These are phyloP conservation scores for Halictus quadricinctus DNA, from an alignment of 2,888 invertebrate species.

Conservation along the genomic window DNA sequence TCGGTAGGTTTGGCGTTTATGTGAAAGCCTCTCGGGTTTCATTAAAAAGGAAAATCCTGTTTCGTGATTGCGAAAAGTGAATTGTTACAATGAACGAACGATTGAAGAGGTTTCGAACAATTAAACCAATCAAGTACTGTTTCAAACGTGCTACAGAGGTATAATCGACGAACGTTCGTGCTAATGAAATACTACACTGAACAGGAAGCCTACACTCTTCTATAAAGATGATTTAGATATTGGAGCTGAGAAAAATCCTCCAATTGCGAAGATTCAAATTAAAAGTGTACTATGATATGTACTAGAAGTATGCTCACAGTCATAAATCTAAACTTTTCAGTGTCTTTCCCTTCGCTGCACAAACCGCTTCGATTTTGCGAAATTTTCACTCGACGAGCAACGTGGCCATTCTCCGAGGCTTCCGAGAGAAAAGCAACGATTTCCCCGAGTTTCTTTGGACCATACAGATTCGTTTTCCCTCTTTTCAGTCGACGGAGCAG, in stretches of 20 bases:
- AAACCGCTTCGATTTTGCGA: background rate
- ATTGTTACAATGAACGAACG: background rate
- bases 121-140: constrained; percentile 1
- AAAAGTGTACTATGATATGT: too few relatives aligned
- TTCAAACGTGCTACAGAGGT: background rate
- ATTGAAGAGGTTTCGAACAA: background rate
- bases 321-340: background rate
- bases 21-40: background rate
- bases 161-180: background rate
- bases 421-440: background rate
- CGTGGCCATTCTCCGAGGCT: background rate
- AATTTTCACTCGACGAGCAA: background rate
- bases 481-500: constrained; percentile 39
- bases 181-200: background rate
- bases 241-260: background rate
- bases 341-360: background rate
- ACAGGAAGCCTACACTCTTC: background rate
- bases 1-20: too few relatives aligned
- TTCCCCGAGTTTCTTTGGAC: background rate
- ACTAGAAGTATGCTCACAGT: background rate
- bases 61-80: background rate
- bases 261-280: background rate
- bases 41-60: background rate
- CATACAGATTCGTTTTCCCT: constrained; percentile 32
- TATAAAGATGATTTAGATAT: background rate